These are phyloP conservation scores for Eilema sororculum DNA, from an alignment of 2,888 invertebrate genomes.

Conservation along the genomic window DNA sequence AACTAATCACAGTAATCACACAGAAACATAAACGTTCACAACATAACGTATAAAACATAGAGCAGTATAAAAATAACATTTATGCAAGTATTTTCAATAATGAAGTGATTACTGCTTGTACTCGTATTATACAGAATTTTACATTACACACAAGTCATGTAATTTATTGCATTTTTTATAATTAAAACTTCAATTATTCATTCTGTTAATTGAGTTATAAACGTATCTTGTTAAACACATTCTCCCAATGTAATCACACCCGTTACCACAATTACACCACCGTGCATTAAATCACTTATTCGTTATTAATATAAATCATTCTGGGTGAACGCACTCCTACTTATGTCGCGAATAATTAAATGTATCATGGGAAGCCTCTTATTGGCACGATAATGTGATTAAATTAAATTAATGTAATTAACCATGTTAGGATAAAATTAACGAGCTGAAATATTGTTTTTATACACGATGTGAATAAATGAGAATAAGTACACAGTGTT, in stretches of 20 bases:
- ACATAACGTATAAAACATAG: too few species aligned
- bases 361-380: slow-evolving; percentile 49
- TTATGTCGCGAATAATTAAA: slow-evolving; percentile 52
- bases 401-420: slow-evolving; percentile 62
- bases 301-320: slow-evolving; percentile 31
- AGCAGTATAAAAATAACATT: too few species aligned
- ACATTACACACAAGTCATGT: too few species aligned
- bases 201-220: background rate
- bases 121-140: too few species aligned
- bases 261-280: slow-evolving; percentile 1
- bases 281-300: slow-evolving; percentile 27
- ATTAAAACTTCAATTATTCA: too few species aligned
- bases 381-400: slow-evolving; percentile 57
- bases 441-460: slow-evolving; percentile 44
- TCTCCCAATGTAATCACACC: background rate
- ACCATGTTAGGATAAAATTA: slow-evolving; percentile 44
- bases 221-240: background rate
- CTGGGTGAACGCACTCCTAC: slow-evolving; percentile 28
- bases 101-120: too few species aligned
- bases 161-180: too few species aligned
- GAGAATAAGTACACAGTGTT: slow-evolving; percentile 22
- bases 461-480: slow-evolving; percentile 24
- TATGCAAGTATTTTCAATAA: too few species aligned
- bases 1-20: too few species aligned
- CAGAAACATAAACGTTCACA: too few species aligned